Conservation (phyloP, 2,888 invertebrate species). For the Pachycephus smyrnensis region DNA sequence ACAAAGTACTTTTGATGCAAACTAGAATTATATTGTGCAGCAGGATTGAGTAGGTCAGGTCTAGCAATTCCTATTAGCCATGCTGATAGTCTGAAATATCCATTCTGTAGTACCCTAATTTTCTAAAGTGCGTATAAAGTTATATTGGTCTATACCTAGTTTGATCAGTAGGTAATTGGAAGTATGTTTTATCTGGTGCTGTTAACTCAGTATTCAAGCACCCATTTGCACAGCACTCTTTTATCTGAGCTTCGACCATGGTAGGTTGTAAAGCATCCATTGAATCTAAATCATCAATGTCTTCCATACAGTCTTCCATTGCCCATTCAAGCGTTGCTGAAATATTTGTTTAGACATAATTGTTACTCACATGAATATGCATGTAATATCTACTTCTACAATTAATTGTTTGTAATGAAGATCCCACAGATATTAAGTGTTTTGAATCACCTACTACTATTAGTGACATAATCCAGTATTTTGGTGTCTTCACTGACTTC, state of each 20-base stretch:
- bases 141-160: conserved; percentile 23
- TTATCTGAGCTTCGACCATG: conserved; percentile 7
- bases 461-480: conserved; percentile 32
- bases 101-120: background rate
- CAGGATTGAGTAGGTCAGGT: conserved; percentile 17
- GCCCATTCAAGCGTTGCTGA: conserved; percentile 20
- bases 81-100: conserved; percentile 21
- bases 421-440: background rate
- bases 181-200: conserved; percentile 24
- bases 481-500: conserved; percentile 27
- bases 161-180: conserved; percentile 26
- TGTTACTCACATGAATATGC: background rate
- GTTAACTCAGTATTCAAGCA: conserved; percentile 18
- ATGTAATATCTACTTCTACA: background rate
- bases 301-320: conserved; percentile 14
- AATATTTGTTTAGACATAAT: conserved; percentile 11
- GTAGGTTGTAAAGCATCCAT: conserved; percentile 13
- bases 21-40: background rate
- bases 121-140: background rate
- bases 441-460: conserved; percentile 22
- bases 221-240: conserved; percentile 22
- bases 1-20: conserved; percentile 8
- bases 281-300: conserved; percentile 6
- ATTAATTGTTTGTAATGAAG: background rate
- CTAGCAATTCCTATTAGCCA: conserved; percentile 22